Conservation (phyloP, 2,113 vertebrate genomes). For the Eupsittula cactorum region DNA sequence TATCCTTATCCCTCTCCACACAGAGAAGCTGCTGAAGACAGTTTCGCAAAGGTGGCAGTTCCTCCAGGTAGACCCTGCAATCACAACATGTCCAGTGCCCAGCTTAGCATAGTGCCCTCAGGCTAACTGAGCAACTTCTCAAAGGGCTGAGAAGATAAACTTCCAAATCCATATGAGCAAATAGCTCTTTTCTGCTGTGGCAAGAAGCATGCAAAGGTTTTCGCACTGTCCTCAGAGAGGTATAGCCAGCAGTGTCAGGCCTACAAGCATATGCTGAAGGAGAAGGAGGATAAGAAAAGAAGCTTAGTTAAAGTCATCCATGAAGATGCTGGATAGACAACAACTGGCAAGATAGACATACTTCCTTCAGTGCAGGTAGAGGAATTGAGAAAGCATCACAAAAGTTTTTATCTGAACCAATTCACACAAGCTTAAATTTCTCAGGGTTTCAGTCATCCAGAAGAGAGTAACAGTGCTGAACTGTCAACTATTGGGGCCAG, state of each 20-base stretch:
- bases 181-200: background rate
- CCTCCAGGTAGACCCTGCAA: background rate
- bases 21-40: background rate
- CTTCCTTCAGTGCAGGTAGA: background rate
- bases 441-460: background rate
- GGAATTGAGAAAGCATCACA: background rate
- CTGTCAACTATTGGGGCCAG: background rate
- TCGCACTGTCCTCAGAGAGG: background rate
- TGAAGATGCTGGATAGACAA: background rate
- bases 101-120: background rate
- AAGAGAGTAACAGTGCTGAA: background rate
- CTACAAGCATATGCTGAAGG: background rate
- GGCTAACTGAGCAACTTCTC: background rate
- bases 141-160: background rate
- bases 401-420: background rate
- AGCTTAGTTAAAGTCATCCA: background rate
- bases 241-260: background rate
- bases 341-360: background rate
- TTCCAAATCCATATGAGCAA: background rate
- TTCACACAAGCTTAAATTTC: background rate
- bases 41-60: background rate
- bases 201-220: background rate
- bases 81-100: background rate
- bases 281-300: background rate
- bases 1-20: background rate